These are phyloP conservation scores for Matsumyia berberina DNA, from an alignment of 2,888 invertebrate genomes.

Conservation along the genomic window DNA sequence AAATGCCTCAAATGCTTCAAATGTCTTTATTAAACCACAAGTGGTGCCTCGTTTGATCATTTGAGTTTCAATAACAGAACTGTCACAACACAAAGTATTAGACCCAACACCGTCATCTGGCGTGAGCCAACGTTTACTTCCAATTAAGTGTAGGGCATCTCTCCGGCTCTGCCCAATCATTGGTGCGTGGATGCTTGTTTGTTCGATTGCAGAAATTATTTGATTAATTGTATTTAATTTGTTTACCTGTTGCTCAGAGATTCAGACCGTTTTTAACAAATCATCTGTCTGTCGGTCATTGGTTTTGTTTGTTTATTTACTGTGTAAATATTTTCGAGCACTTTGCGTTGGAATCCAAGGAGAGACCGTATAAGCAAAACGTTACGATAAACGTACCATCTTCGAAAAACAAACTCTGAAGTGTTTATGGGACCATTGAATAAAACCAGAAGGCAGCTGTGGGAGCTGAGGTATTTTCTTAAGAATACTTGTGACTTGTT, in stretches of 20 bases:
- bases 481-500: constrained; percentile 14
- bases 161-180: neutral
- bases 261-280: constrained; percentile 7
- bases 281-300: neutral
- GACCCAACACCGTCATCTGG: neutral
- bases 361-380: neutral
- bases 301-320: constrained; percentile 4
- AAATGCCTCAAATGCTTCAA: neutral
- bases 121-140: constrained; percentile 7
- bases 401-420: constrained; percentile 15
- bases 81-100: constrained; percentile 1
- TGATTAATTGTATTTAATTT: constrained; percentile 20
- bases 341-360: neutral
- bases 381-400: neutral
- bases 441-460: constrained; percentile 29
- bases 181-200: constrained; percentile 6
- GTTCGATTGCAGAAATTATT: constrained; percentile 5
- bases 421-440: constrained; percentile 40
- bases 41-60: constrained; percentile 7
- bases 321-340: constrained; percentile 9
- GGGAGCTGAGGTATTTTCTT: constrained; percentile 7
- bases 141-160: constrained; percentile 10
- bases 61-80: constrained; percentile 41
- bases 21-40: constrained; percentile 20
- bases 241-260: constrained; percentile 36